Evolutionary conservation across 2,113 vertebrate species (phyloP), one percentile per base, ranked within the genome.

Genomic region (Diglossa brunneiventris): DNA sequence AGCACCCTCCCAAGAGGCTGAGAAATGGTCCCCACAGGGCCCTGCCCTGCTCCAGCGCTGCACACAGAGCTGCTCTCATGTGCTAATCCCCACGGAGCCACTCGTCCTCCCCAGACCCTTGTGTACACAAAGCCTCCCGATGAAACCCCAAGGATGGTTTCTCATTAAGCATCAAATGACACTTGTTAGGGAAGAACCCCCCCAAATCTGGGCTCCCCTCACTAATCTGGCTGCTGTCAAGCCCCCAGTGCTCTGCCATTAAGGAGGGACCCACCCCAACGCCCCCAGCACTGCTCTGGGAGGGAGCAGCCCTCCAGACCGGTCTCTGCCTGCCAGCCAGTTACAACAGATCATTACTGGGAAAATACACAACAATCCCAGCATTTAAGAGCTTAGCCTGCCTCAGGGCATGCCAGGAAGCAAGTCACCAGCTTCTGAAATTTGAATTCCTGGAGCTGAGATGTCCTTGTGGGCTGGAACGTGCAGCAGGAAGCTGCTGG

Each of bases 51-150:
- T 81, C 72, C 79, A 83, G 2, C 12, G 87, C 59, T 78, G 86
- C 93, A 92, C 79, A 87, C 76, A 72, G 62, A 84, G 31, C 66
- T 72, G 59, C 79, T 89, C 93, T 83, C 93, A 90, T 39, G 55
- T 33, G 62, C 77, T 97, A 96, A 97, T 96, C 95, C 96, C 94
- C 18, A 1, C 1, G 87, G 96, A 97, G 95, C 79, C 96, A 72
- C 81, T 63, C 87, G 83, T 94, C 91, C 75, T 81, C 58, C 68
- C 79, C 87, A 94, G 86, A 79, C 77, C 67, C 84, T 92, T 96
- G 73, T 74, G 69, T 88, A 90, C 62, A 96, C 92, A 95, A 92
- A 95, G 35, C 52, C 87, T 82, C 91, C 87, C 19, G 6, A 74
- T 6, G 66, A 87, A 94, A 88, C 89, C 92, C 49, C 91, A 92